Percentiles rank a stretch among this genome's conserved stretches.
Evolutionary conservation across 1,140 invertebrate species (phyloP).

Genomic region (Phortica variegata): DNA sequence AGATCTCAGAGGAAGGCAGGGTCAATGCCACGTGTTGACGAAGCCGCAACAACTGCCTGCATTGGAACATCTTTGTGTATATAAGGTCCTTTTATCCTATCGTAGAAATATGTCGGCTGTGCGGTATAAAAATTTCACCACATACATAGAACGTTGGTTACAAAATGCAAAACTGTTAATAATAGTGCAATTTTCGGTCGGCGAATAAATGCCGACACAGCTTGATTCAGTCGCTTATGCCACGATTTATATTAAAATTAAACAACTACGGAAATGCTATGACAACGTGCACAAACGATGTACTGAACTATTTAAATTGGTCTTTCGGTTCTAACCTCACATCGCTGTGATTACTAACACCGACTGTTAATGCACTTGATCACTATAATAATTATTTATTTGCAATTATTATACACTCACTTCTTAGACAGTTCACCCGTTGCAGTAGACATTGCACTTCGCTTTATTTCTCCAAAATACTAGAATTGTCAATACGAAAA

Average conservation of each 20-base stretch:
- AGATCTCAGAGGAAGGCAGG: neutral
- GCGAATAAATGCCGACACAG: too few relatives aligned
- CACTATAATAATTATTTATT: neutral
- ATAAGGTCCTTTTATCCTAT: slow-evolving; percentile 2
- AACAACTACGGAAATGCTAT: slow-evolving; percentile 1
- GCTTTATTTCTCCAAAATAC: too few relatives aligned
- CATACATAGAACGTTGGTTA: too few relatives aligned
- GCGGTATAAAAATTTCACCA: neutral
- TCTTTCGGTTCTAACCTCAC: slow-evolving; percentile 41
- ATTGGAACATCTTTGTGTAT: neutral
- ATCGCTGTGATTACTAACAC: too few relatives aligned
- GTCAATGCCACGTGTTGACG: neutral
- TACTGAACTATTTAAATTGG: slow-evolving; percentile 4
- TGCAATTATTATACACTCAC: slow-evolving; percentile 33
- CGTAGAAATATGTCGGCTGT: slow-evolving; percentile 2
- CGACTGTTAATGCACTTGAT: slow-evolving; percentile 12
- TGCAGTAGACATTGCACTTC: slow-evolving; percentile 49
- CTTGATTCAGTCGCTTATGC: too few relatives aligned
- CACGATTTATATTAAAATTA: too few relatives aligned
- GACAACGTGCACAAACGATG: neutral
- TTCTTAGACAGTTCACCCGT: slow-evolving; percentile 51
- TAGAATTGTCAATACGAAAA: too few relatives aligned
- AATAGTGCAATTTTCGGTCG: neutral
- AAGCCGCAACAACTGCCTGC: slow-evolving; percentile 7
- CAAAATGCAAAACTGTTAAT: neutral